phyloP scores from a whole-genome alignment of 2,113 vertebrate genomes.

The Nanorana parkeri region DNA sequence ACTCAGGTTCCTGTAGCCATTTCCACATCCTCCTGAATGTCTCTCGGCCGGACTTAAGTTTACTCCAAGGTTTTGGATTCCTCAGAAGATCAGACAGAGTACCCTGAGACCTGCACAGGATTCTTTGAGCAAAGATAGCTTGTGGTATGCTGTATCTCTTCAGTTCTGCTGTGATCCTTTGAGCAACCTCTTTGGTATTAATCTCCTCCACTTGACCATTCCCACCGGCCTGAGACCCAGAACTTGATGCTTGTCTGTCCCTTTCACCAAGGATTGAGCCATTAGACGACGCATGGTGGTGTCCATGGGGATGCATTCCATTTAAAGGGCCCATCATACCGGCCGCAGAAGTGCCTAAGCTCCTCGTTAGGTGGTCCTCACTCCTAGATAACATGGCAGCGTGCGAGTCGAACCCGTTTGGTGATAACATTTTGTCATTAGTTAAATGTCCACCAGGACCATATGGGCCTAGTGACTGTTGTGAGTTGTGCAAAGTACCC shows the following conservation, averaged over 20 bases:
- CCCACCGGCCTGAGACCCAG: slow-evolving; percentile 78
- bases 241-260: slow-evolving; percentile 76
- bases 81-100: slow-evolving; percentile 96
- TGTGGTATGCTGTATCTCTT: slow-evolving; percentile 99
- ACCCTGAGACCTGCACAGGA: slow-evolving; percentile 97
- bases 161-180: slow-evolving; percentile 95
- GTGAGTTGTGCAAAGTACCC: slow-evolving; percentile 88
- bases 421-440: slow-evolving; percentile 92
- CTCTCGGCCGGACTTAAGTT: slow-evolving; percentile 97
- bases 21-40: slow-evolving; percentile 99
- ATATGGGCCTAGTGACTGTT: slow-evolving; percentile 86
- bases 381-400: slow-evolving; percentile 89
- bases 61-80: slow-evolving; percentile 99
- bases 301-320: slow-evolving; percentile 85
- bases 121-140: slow-evolving; percentile 97
- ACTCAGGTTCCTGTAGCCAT: slow-evolving; percentile 98
- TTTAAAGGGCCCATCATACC: slow-evolving; percentile 87
- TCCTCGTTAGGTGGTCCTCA: slow-evolving; percentile 89
- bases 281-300: slow-evolving; percentile 85
- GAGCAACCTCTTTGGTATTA: slow-evolving; percentile 98
- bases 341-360: slow-evolving; percentile 83
- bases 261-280: slow-evolving; percentile 83
- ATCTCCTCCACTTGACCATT: slow-evolving; percentile 93
- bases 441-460: slow-evolving; percentile 86
- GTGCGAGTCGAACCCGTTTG: slow-evolving; percentile 91